Conservation (phyloP, 1,140 invertebrate genomes). For the Brevipalpus yothersi region DNA sequence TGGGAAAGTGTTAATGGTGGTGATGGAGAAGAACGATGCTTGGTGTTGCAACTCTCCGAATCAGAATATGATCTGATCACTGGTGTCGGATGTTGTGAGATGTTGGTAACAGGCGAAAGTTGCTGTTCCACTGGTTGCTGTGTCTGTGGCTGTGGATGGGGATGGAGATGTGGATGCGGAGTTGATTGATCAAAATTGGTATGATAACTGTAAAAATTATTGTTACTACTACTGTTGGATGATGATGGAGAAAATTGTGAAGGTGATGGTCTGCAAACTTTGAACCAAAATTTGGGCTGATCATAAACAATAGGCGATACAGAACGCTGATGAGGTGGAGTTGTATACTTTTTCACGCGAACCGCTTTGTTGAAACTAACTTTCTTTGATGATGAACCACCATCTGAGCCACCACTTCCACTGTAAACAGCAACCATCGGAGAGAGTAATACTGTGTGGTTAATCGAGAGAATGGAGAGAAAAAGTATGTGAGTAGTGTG, state of each 20-base stretch:
- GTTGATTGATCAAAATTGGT: too few relatives aligned
- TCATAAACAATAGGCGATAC: too few relatives aligned
- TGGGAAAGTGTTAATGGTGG: background rate
- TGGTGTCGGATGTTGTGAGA: too few relatives aligned
- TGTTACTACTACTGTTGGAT: background rate
- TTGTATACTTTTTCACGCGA: slow-evolving; percentile 1
- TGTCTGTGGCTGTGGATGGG: too few relatives aligned
- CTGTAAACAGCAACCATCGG: background rate
- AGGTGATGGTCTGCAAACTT: background rate
- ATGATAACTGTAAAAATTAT: too few relatives aligned
- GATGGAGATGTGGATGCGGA: too few relatives aligned
- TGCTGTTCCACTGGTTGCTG: too few relatives aligned
- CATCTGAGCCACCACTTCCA: background rate
- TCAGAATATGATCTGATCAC: background rate
- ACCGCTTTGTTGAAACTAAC: slow-evolving; percentile 2
- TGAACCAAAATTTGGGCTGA: background rate
- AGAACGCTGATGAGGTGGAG: background rate
- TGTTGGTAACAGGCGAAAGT: background rate
- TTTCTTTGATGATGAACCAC: background rate
- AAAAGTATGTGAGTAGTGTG: background rate
- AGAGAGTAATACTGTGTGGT: background rate
- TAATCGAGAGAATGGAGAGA: background rate
- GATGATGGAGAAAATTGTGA: background rate
- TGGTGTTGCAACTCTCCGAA: background rate
- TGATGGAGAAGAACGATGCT: background rate